phyloP scores from a whole-genome alignment of 2,888 invertebrate species.

The Drosophila neonasuta region DNA sequence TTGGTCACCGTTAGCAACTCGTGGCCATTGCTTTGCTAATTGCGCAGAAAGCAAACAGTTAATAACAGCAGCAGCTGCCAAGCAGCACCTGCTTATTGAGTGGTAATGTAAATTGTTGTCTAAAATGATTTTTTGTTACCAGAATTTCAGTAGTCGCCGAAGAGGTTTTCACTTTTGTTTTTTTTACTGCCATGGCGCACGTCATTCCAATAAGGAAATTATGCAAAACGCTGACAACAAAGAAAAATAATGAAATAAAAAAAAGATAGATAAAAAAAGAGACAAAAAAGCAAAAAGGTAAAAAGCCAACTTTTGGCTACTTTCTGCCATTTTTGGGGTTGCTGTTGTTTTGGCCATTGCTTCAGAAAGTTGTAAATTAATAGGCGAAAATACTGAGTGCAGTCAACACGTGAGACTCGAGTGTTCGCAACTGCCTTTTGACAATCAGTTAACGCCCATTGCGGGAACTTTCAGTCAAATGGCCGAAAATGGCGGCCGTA shows the following conservation, averaged over 20 bases:
- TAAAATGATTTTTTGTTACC: constrained; percentile 32
- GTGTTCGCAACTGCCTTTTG: constrained; percentile 40
- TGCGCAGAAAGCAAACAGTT: constrained; percentile 64
- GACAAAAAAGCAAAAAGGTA: neutral
- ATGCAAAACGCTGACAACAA: constrained; percentile 58
- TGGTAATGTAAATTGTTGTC: constrained; percentile 38
- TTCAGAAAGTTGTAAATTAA: constrained; percentile 73
- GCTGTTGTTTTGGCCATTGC: constrained; percentile 51
- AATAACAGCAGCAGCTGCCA: constrained; percentile 15
- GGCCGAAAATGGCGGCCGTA: constrained; percentile 70
- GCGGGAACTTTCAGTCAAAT: constrained; percentile 71
- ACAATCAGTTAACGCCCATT: constrained; percentile 69
- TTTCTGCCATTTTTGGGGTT: constrained; percentile 61
- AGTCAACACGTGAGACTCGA: constrained; percentile 45
- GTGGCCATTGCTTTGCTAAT: constrained; percentile 63
- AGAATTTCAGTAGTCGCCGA: constrained; percentile 64
- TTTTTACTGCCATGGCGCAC: constrained; percentile 40
- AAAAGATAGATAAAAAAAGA: neutral
- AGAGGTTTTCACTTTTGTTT: constrained; percentile 68
- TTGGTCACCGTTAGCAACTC: constrained; percentile 62
- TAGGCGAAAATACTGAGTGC: constrained; percentile 63
- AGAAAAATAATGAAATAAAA: constrained; percentile 32
- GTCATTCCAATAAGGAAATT: constrained; percentile 56
- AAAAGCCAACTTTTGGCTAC: constrained; percentile 47
- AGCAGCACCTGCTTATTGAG: constrained; percentile 23